Evolutionary conservation across 2,113 vertebrate genomes (phyloP).

Genomic region (Corvus hawaiiensis): DNA sequence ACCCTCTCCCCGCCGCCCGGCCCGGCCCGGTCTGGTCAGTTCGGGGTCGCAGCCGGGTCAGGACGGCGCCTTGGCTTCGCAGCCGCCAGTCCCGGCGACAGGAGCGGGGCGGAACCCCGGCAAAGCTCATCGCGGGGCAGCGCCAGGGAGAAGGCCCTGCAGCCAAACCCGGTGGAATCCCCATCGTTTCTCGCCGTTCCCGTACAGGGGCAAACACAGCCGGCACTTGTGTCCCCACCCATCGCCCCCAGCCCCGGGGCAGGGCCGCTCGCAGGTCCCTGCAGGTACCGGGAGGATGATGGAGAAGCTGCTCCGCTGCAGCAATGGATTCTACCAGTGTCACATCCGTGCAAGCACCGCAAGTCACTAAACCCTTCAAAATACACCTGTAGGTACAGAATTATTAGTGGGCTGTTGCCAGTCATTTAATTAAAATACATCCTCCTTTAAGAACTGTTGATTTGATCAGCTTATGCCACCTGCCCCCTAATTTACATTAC

Average conservation of each 20-base stretch:
- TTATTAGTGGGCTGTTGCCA: neutral
- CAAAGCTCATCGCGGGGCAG: neutral
- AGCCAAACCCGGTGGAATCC: rapidly evolving
- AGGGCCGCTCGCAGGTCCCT: neutral
- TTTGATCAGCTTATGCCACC: neutral
- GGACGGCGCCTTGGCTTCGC: neutral
- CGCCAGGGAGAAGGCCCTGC: neutral
- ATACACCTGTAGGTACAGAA: neutral
- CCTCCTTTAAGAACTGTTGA: neutral
- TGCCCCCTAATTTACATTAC: neutral
- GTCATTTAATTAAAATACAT: neutral
- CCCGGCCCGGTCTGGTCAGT: neutral
- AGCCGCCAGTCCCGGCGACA: neutral
- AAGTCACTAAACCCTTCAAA: neutral
- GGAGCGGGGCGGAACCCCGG: neutral
- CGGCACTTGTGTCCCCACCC: no score
- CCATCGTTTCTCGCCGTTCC: neutral
- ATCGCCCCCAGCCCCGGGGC: neutral
- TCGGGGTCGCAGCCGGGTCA: neutral
- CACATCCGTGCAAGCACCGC: neutral
- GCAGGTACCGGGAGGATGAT: neutral
- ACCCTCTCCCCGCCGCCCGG: neutral
- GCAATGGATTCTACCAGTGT: neutral
- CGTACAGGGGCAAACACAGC: neutral
- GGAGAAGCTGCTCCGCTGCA: neutral